These are phyloP conservation scores for Callyntrura sp. DNA, from an alignment of 2,888 invertebrate genomes.

Conservation along the genomic window DNA sequence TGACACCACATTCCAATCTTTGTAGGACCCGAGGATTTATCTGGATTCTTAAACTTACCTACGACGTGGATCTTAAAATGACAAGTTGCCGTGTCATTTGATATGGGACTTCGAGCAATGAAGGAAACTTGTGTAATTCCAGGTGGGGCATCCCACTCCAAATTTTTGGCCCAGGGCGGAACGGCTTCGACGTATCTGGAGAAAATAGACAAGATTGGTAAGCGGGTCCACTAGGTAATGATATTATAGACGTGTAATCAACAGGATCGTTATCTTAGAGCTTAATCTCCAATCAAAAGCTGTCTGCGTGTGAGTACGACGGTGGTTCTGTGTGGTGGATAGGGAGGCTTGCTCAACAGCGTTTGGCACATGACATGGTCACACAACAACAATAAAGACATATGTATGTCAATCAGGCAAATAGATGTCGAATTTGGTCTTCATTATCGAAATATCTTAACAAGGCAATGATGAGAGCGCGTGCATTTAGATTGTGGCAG, in stretches of 20 bases:
- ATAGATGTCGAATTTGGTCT: neutral
- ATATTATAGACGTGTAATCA: neutral
- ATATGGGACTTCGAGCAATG: slow-evolving; percentile 87
- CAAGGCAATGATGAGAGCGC: neutral
- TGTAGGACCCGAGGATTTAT: neutral
- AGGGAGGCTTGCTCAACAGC: neutral
- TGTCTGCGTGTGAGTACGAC: neutral
- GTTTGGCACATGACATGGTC: slow-evolving; percentile 10
- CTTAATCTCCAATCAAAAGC: slow-evolving; percentile 32
- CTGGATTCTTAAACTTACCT: slow-evolving; percentile 85
- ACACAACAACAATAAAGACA: slow-evolving; percentile 34
- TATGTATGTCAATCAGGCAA: slow-evolving; percentile 46
- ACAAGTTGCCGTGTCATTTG: slow-evolving; percentile 88
- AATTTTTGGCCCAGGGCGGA: slow-evolving; percentile 88
- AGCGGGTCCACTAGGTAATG: neutral
- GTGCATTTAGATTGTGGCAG: neutral
- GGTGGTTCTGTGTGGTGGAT: too few species aligned
- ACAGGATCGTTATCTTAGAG: neutral
- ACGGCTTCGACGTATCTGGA: slow-evolving; percentile 88
- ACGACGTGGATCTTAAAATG: slow-evolving; percentile 88
- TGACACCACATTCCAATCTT: slow-evolving; percentile 21
- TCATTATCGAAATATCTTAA: neutral
- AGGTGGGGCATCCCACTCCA: slow-evolving; percentile 88
- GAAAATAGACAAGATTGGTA: slow-evolving; percentile 55
- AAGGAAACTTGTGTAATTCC: slow-evolving; percentile 88